Conservation (phyloP, 2,113 vertebrate genomes). For the Burhinus bistriatus region DNA sequence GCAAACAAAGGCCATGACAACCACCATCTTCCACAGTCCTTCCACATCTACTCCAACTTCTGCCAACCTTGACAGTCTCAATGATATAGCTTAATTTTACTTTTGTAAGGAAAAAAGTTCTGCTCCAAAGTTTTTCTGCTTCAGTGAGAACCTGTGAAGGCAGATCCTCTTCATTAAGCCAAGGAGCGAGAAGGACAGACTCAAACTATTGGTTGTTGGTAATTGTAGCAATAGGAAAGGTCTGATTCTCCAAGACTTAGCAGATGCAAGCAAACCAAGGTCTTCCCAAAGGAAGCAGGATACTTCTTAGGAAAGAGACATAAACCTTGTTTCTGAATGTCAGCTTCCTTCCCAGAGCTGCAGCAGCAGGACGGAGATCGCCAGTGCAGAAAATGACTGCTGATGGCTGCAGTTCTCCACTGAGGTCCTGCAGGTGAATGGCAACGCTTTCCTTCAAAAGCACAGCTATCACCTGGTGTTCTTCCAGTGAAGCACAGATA, state of each 20-base stretch:
- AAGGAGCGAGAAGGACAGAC: not conserved
- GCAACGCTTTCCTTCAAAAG: not conserved
- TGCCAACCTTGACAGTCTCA: not conserved
- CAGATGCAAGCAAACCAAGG: not conserved
- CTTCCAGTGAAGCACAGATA: not conserved
- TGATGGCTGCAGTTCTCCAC: not conserved
- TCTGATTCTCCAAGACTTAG: not conserved
- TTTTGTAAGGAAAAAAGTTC: not conserved
- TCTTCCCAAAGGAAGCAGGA: not conserved
- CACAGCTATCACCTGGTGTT: not conserved
- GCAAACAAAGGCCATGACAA: not conserved
- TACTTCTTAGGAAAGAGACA: not conserved
- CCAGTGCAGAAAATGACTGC: not conserved
- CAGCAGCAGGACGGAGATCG: not conserved
- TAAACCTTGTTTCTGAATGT: not conserved
- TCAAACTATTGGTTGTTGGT: not conserved
- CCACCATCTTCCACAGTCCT: not conserved
- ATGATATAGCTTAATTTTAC: rapidly evolving
- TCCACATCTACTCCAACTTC: not conserved
- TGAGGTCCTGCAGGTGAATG: not conserved
- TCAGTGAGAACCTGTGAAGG: not conserved
- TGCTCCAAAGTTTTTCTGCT: not conserved
- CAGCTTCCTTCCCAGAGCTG: not conserved
- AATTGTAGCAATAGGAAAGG: not conserved
- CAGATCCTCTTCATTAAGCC: not conserved